These are phyloP conservation scores for Ifrita kowaldi DNA, from an alignment of 2,113 vertebrate genomes.

Conservation along the genomic window DNA sequence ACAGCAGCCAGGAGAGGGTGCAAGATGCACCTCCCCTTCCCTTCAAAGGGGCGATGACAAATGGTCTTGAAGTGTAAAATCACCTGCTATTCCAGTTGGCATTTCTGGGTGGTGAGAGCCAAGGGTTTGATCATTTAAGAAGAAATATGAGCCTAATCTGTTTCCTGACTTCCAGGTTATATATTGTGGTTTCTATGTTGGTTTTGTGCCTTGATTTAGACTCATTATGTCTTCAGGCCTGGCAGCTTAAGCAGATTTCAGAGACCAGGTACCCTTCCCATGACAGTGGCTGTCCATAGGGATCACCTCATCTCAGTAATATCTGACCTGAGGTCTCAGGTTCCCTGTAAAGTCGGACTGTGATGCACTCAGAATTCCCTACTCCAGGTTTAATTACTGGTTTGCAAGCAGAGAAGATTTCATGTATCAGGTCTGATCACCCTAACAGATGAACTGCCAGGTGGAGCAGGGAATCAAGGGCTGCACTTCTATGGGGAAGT, in stretches of 20 bases:
- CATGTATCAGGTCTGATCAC: not conserved
- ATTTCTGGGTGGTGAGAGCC: not conserved
- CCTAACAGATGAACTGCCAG: not conserved
- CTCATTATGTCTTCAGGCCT: not conserved
- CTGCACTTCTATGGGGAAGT: not conserved
- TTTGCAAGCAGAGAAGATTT: not conserved
- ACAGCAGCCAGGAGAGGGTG: not conserved
- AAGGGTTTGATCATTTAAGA: not conserved
- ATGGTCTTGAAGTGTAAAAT: not conserved
- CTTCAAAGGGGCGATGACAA: not conserved
- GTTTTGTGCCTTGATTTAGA: not conserved
- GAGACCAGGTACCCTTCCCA: not conserved
- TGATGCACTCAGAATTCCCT: not conserved
- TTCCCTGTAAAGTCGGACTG: not conserved
- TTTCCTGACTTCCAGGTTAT: not conserved
- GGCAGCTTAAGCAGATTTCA: not conserved
- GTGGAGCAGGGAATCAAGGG: not conserved
- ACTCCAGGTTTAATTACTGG: not conserved
- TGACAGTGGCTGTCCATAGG: not conserved
- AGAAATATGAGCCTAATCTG: not conserved
- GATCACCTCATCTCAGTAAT: not conserved
- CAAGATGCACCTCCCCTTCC: not conserved
- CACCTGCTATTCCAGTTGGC: not conserved
- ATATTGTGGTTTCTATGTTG: not conserved
- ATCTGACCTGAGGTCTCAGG: not conserved